Conservation (phyloP, 2,113 vertebrate species). For the Pseudorasbora parva region DNA sequence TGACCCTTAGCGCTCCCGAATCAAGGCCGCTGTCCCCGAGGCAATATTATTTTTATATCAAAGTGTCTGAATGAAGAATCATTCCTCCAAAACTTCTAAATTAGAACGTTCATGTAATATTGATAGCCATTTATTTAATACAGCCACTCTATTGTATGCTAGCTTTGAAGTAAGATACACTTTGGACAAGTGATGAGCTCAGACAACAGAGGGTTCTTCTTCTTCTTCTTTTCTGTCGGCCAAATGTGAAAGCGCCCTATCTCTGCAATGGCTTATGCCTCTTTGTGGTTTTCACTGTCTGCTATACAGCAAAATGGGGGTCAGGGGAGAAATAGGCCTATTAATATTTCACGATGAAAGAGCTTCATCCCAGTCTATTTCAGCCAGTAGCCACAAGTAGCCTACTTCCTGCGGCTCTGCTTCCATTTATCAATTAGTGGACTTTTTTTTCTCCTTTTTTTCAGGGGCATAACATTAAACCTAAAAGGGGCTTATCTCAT, state of each 20-base stretch:
- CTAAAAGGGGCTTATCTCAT: slow-evolving; percentile 67
- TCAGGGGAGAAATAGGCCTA: slow-evolving; percentile 55
- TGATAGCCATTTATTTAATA: slow-evolving; percentile 35
- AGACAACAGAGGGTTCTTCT: background rate
- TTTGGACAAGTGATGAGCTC: slow-evolving; percentile 13
- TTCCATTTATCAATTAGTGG: slow-evolving; percentile 74
- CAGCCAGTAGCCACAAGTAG: slow-evolving; percentile 70
- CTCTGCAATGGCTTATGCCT: slow-evolving; percentile 15
- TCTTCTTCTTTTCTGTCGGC: background rate
- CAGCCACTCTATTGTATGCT: background rate
- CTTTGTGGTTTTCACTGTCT: slow-evolving; percentile 52
- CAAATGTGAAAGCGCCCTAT: slow-evolving; percentile 7
- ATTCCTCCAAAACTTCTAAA: background rate
- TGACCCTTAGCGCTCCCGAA: slow-evolving; percentile 22
- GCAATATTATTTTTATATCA: slow-evolving; percentile 37
- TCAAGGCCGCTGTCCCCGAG: slow-evolving; percentile 11
- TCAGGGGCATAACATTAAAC: slow-evolving; percentile 67
- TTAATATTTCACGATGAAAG: slow-evolving; percentile 73
- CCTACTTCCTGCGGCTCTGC: slow-evolving; percentile 63
- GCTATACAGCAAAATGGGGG: slow-evolving; percentile 40
- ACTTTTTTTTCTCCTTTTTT: slow-evolving; percentile 68
- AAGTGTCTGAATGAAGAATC: slow-evolving; percentile 22
- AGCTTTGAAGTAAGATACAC: slow-evolving; percentile 14
- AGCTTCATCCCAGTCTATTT: slow-evolving; percentile 66
- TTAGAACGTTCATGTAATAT: slow-evolving; percentile 22